phyloP scores from a whole-genome alignment of 1,140 invertebrate species.

The Matsumurasca onukii region DNA sequence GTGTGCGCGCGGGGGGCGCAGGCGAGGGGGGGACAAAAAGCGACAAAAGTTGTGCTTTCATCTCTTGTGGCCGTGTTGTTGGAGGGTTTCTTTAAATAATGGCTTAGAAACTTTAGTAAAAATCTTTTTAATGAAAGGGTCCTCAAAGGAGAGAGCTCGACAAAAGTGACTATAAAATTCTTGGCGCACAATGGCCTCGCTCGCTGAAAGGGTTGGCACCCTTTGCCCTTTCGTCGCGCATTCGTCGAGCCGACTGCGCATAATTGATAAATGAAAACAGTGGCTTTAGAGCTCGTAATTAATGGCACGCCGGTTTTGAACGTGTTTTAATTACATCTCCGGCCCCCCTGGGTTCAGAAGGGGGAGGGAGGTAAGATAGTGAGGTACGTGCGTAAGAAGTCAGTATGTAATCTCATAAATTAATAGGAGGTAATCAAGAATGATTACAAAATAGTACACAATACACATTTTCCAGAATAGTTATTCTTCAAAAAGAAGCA shows the following conservation, averaged over 20 bases:
- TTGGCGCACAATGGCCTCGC: not conserved
- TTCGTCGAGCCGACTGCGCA: conserved; percentile 18
- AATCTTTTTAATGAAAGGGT: conserved; percentile 18
- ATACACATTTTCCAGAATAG: no score
- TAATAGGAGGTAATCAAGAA: no score
- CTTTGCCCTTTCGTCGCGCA: conserved; percentile 17
- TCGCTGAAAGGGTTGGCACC: conserved; percentile 19
- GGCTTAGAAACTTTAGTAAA: conserved; percentile 27
- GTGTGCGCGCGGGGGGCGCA: not conserved
- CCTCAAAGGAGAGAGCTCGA: conserved; percentile 8
- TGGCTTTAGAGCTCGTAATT: conserved; percentile 16
- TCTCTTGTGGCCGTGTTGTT: conserved; percentile 5
- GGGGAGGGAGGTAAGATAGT: no score
- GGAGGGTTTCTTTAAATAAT: conserved; percentile 26
- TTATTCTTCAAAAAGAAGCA: no score
- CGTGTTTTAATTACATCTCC: conserved; percentile 16
- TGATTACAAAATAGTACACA: no score
- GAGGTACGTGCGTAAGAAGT: no score
- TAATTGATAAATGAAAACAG: conserved; percentile 27
- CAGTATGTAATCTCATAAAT: no score
- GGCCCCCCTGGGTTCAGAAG: no score
- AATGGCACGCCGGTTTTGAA: conserved; percentile 10
- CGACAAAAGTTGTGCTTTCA: conserved; percentile 20
- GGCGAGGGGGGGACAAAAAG: not conserved
- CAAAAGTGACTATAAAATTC: conserved; percentile 27